Evolutionary conservation across 2,888 invertebrate species (phyloP).

Genomic region (Micropterix aruncella): DNA sequence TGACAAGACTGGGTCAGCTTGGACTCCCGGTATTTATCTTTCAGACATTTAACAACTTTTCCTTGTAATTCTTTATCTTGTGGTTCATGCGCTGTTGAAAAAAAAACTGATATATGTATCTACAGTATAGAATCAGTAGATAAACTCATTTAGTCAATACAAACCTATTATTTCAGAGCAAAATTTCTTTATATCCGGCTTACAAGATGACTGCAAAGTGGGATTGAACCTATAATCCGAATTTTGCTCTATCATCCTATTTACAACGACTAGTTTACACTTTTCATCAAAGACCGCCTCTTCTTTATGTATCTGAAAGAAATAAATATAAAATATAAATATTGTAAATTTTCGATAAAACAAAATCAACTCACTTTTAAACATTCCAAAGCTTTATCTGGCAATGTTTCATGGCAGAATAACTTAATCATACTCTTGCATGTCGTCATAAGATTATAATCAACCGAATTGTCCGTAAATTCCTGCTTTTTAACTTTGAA

Average conservation of each 20-base stretch:
- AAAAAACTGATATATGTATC: slow-evolving; percentile 6
- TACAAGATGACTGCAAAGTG: slow-evolving; percentile 66
- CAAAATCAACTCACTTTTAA: slow-evolving; percentile 54
- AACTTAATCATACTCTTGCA: slow-evolving; percentile 79
- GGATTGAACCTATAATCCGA: slow-evolving; percentile 84
- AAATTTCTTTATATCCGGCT: slow-evolving; percentile 61
- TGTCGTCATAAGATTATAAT: slow-evolving; percentile 69
- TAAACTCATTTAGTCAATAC: slow-evolving; percentile 8
- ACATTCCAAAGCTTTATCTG: slow-evolving; percentile 58
- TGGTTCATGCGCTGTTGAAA: slow-evolving; percentile 33
- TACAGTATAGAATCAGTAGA: not conserved
- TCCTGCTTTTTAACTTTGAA: slow-evolving; percentile 80
- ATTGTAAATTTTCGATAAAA: no score
- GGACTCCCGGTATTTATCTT: slow-evolving; percentile 61
- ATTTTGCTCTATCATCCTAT: slow-evolving; percentile 81
- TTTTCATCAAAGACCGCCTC: slow-evolving; percentile 66
- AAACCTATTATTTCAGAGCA: slow-evolving; percentile 33
- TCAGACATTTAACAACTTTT: slow-evolving; percentile 69
- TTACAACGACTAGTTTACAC: slow-evolving; percentile 72
- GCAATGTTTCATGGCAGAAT: slow-evolving; percentile 64
- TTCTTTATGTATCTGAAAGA: slow-evolving; percentile 51
- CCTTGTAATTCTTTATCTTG: slow-evolving; percentile 68
- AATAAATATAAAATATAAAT: no score
- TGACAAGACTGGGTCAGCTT: slow-evolving; percentile 65
- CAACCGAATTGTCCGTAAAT: slow-evolving; percentile 73